Evolutionary conservation across 2,113 vertebrate genomes (phyloP).

Genomic region (Ictidomys tridecemlineatus): DNA sequence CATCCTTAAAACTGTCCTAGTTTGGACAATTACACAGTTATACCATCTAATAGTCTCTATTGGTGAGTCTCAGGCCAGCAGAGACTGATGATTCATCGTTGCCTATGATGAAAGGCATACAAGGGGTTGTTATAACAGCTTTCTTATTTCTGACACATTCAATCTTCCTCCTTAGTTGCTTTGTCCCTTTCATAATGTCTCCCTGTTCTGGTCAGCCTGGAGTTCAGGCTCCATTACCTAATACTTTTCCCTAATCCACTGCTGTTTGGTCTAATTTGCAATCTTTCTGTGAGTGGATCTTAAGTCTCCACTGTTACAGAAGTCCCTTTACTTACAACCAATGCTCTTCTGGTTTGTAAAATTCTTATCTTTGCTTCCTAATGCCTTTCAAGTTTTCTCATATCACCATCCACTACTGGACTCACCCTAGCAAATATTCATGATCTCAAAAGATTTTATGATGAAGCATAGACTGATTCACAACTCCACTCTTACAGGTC

Average conservation of each 20-base stretch:
- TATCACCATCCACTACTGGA: background rate
- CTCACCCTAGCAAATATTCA: background rate
- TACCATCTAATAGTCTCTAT: background rate
- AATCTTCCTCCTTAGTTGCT: background rate
- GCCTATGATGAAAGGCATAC: background rate
- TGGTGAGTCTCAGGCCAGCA: background rate
- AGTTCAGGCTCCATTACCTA: background rate
- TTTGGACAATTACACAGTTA: background rate
- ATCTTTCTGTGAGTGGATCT: background rate
- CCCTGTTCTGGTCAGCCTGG: background rate
- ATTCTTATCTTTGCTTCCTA: conserved; percentile 15
- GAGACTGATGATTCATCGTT: background rate
- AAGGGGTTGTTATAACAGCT: background rate
- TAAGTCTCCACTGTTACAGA: background rate
- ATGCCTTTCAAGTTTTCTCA: background rate
- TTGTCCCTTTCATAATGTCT: background rate
- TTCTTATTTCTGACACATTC: background rate
- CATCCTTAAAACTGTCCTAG: background rate
- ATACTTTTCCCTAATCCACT: background rate
- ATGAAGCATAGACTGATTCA: background rate
- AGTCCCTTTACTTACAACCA: background rate
- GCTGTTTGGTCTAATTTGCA: background rate
- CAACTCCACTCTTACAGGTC: background rate
- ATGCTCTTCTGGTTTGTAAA: background rate
- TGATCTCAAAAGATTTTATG: background rate